Base-by-base conservation (phyloP, 2,888 invertebrate genomes). In the Odontomyia ornata region DNA sequence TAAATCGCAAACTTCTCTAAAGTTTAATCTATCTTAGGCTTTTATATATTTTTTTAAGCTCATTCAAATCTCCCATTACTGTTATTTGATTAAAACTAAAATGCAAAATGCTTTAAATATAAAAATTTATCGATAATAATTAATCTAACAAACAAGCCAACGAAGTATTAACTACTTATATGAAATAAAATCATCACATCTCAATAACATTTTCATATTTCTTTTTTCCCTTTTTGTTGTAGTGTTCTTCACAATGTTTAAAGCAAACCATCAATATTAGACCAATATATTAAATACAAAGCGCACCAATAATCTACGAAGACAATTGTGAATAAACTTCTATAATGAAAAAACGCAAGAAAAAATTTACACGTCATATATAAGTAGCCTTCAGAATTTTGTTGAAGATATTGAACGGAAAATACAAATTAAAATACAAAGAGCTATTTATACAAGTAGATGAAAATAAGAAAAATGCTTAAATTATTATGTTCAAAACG, bases 401-500 rank as follows among this genome's bases (percentile, higher is more conserved):
- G n/a, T 69, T 25, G 47, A 69, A 65, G 36, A 65, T 65, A 30
- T 5, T 64, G 1, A 64, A 0, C 60, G 7, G 25, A 60, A 60
- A 60, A 60, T 18, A 11, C 60, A 73, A 28, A 75, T 11, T n/a
- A n/a, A n/a, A n/a, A n/a, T n/a, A n/a, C n/a, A n/a, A 62, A 36
- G 5, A 60, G 25, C 27, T 15, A 75, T 30, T 67, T 67, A 36
- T 56, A 69, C 65, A 76, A 69, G 21, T 25, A n/a, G 23, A 18
- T 9, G n/a, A 25, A 46, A 27, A 13, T 23, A 25, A 1, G 4
- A 75, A 76, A 67, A 28, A 76, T 79, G 76, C 72, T 72, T 77
- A 79, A 60, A 47, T 77, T 65, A 64, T 69, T 78, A 57, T 77
- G 83, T 77, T 84, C 84, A 76, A 83, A 84, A 78, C 83, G 85